Evolutionary conservation across 2,888 invertebrate species (phyloP), one percentile per base, ranked within the genome.

Genomic region (Eupithecia insigniata): DNA sequence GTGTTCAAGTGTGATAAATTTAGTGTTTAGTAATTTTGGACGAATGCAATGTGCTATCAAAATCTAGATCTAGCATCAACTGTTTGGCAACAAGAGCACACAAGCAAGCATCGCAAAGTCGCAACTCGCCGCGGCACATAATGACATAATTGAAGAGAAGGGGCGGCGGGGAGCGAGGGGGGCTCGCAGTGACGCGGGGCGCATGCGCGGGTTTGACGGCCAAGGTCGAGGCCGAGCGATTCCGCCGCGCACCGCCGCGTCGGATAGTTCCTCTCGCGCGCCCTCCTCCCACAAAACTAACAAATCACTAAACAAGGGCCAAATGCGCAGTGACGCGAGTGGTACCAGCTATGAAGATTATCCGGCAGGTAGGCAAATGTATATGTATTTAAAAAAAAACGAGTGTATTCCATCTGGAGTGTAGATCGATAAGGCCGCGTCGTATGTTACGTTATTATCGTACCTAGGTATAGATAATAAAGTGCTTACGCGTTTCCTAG

Each of bases 131-230:
- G 81, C 82, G 81, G 89, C 85, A 88, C 89, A 92, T 93, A 93
- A 94, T 93, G 94, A 93, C 93, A 94, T 93, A 94, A 93, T 93
- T 92, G 93, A 88, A 88, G 88, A 88, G 86, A 73, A 79, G 76
- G 76, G 78, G 81, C 76, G 32, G 34, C 76, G 82, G 78, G 74
- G 79, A 79, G 80, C 80, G 86, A 85, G 73, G 81, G 55, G 55
- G 55, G 55, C 55, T 55, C 55, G 55, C 80, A 76, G 81, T 82
- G 88, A 81, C 83, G 90, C 89, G 90, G 90, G 89, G 86, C 92
- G 93, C 93, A 92, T 93, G 93, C 93, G 94, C 93, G 88, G 83
- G 89, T 93, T 93, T 94, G 93, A 91, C 92, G 94, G 94, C 94
- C 94, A 94, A 94, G 94, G 94, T 93, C 93, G 93, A 93, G 93